These are phyloP conservation scores for Philonicus albiceps DNA, from an alignment of 2,888 invertebrate genomes.

Conservation along the genomic window DNA sequence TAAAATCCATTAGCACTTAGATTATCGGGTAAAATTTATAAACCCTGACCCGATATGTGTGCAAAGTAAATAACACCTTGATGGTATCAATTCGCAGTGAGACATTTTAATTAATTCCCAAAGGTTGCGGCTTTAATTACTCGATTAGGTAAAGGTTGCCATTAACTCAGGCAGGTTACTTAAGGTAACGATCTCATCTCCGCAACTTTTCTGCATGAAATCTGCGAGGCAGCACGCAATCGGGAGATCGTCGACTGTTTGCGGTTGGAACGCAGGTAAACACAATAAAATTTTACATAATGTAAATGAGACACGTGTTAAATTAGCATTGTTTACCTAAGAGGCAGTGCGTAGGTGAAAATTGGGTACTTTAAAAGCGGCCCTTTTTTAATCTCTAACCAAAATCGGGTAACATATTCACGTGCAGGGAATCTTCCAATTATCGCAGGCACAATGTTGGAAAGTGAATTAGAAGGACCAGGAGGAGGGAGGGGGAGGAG, in stretches of 20 bases:
- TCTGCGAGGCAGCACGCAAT: neutral
- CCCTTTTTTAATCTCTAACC: neutral
- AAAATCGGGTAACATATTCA: neutral
- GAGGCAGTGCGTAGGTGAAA: neutral
- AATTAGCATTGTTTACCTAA: conserved; percentile 10
- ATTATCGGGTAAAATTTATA: neutral
- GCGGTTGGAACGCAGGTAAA: neutral
- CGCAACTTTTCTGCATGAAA: neutral
- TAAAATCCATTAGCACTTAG: neutral
- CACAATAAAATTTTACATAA: conserved; percentile 3
- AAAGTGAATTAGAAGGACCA: neutral
- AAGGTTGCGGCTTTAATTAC: neutral
- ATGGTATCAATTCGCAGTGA: neutral
- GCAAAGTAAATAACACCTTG: neutral
- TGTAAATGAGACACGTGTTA: conserved; percentile 21
- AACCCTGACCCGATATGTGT: neutral
- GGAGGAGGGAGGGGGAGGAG: neutral
- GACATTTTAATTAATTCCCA: conserved; percentile 3
- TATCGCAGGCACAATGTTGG: neutral
- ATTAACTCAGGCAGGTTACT: neutral
- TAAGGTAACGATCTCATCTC: conserved; percentile 5
- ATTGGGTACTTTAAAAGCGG: neutral
- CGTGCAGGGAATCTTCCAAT: neutral
- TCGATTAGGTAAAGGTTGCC: neutral
- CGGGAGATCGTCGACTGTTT: neutral